Evolutionary conservation across 2,113 vertebrate genomes (phyloP).

Genomic region (Sturnus vulgaris): DNA sequence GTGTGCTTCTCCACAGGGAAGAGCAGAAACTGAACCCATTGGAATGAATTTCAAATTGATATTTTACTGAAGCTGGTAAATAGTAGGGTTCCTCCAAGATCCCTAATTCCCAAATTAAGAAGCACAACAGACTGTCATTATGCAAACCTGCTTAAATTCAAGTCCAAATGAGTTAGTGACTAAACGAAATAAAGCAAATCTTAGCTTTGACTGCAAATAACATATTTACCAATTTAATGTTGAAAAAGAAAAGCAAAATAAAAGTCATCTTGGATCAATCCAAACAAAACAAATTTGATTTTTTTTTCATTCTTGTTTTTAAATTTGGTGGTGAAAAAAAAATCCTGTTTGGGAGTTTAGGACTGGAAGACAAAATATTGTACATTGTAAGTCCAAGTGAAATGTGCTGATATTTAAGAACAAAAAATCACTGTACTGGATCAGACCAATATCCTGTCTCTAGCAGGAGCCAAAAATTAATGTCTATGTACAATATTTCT

Average conservation of each 20-base stretch:
- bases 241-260: background rate
- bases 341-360: background rate
- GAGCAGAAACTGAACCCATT: background rate
- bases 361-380: background rate
- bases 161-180: background rate
- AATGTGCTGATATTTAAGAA: background rate
- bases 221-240: background rate
- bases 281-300: background rate
- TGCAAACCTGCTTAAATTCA: constrained; percentile 3
- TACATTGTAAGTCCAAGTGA: background rate
- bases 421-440: background rate
- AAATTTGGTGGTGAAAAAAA: background rate
- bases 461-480: background rate
- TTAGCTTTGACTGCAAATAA: background rate
- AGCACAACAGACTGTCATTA: background rate
- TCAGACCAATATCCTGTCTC: background rate
- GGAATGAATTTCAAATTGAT: background rate
- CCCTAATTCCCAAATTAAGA: constrained; percentile 42
- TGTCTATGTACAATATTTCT: background rate
- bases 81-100: constrained; percentile 13
- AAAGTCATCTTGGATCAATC: background rate
- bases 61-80: constrained; percentile 1
- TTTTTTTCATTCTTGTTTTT: background rate
- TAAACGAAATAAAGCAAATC: background rate
- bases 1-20: background rate